phyloP scores from a whole-genome alignment of 2,888 invertebrate genomes.

The Cacoxenus indagator region DNA sequence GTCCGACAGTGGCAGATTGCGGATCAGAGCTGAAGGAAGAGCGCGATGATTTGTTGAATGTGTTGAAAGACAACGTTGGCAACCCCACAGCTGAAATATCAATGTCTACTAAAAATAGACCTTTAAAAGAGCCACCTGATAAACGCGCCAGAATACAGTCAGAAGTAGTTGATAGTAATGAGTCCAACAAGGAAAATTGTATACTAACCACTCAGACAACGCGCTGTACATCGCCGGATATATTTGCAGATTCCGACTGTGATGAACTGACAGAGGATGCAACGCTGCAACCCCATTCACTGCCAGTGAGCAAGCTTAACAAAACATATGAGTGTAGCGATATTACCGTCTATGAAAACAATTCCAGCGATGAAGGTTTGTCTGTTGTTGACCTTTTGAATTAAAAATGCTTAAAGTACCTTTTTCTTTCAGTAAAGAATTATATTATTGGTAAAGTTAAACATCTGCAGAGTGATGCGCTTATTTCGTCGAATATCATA shows the following conservation, averaged over 20 bases:
- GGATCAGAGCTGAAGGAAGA: conserved; percentile 26
- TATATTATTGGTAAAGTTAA: conserved; percentile 14
- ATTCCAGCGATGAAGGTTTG: conserved; percentile 67
- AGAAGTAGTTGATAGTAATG: not conserved
- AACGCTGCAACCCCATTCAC: conserved; percentile 35
- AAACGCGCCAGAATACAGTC: conserved; percentile 35
- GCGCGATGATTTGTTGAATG: conserved; percentile 40
- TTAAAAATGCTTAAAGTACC: not conserved
- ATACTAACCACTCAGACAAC: conserved; percentile 33
- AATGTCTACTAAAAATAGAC: conserved; percentile 31
- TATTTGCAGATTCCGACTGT: conserved; percentile 66
- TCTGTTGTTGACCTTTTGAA: no score
- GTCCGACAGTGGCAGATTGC: conserved; percentile 23
- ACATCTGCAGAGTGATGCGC: not conserved
- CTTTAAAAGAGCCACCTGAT: conserved; percentile 43
- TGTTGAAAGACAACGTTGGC: conserved; percentile 41
- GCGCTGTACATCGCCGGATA: conserved; percentile 64
- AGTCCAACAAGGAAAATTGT: not conserved
- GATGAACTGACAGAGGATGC: conserved; percentile 40
- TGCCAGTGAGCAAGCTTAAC: conserved; percentile 35
- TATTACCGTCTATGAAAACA: conserved; percentile 57
- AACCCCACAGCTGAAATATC: not conserved
- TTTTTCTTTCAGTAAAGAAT: conserved; percentile 62
- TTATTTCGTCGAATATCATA: conserved; percentile 25
- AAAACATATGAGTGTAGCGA: conserved; percentile 19